phyloP scores from a whole-genome alignment of 1,140 invertebrate species.

The Anadara kagoshimensis region DNA sequence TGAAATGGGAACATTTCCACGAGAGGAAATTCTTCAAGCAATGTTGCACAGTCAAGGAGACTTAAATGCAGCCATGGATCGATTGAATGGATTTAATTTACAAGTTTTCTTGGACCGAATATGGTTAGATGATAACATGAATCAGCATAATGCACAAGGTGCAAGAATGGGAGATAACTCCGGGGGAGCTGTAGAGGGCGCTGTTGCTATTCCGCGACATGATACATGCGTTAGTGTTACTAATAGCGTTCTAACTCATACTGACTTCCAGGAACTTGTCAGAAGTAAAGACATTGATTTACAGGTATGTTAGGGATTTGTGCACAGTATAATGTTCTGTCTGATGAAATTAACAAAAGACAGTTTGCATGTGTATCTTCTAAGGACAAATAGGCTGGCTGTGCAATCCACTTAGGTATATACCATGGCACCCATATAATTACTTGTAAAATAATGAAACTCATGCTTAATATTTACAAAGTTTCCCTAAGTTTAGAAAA shows the following conservation, averaged over 20 bases:
- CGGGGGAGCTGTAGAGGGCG: slow-evolving; percentile 12
- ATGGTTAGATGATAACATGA: slow-evolving; percentile 40
- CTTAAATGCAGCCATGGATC: slow-evolving; percentile 32
- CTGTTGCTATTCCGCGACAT: slow-evolving; percentile 15
- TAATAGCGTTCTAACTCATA: slow-evolving; percentile 58
- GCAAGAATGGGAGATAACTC: neutral
- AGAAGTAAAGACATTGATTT: slow-evolving; percentile 50
- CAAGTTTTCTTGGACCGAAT: slow-evolving; percentile 49
- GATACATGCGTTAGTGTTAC: slow-evolving; percentile 55
- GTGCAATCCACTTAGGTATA: no score
- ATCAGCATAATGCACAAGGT: neutral
- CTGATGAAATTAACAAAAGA: no score
- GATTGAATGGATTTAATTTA: slow-evolving; percentile 41
- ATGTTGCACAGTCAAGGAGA: slow-evolving; percentile 49
- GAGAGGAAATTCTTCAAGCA: slow-evolving; percentile 55
- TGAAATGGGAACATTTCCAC: slow-evolving; percentile 38
- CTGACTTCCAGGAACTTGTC: slow-evolving; percentile 54
- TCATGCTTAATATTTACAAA: no score
- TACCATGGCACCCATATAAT: no score
- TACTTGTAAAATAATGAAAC: no score
- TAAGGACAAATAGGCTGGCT: no score
- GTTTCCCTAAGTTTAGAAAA: no score
- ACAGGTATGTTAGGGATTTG: slow-evolving; percentile 47
- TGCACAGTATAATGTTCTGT: no score
- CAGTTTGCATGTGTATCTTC: no score